Conservation (phyloP, 2,797 vertebrate species). For the Notamacropus eugenii region DNA sequence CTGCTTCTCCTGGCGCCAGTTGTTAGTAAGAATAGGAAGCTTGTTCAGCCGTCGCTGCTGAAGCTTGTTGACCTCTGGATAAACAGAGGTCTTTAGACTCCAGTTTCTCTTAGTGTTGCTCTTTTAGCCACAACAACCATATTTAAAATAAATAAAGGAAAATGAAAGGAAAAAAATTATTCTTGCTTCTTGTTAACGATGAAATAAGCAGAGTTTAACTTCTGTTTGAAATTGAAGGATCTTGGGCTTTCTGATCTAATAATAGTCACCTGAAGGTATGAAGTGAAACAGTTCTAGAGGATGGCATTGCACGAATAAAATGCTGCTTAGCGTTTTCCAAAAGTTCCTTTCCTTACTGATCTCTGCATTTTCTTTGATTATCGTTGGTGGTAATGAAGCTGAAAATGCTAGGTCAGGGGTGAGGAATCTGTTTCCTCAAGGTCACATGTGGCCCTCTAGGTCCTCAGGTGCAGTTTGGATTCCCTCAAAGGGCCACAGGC, state of each 20-base stretch:
- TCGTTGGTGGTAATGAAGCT: background rate
- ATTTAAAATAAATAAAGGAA: constrained; percentile 48
- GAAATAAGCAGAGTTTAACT: constrained; percentile 51
- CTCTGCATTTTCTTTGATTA: background rate
- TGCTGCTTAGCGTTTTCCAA: background rate
- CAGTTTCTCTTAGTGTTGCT: background rate
- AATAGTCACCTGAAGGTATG: constrained; percentile 5
- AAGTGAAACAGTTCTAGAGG: background rate
- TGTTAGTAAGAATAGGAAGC: background rate
- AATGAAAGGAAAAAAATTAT: constrained; percentile 25
- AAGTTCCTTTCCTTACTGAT: background rate
- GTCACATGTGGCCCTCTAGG: too few species aligned
- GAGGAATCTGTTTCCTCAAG: too few species aligned
- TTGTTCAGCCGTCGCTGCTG: background rate
- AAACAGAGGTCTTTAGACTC: constrained; percentile 7
- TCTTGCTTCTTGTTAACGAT: constrained; percentile 32
- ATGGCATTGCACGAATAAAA: background rate
- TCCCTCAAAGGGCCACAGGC: too few species aligned
- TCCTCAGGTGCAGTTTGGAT: too few species aligned
- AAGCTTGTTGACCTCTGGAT: constrained; percentile 2
- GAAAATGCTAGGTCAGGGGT: background rate
- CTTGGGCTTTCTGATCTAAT: background rate
- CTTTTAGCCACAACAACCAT: constrained; percentile 38
- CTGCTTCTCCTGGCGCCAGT: background rate
- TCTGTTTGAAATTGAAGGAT: background rate